A percentile compares a stretch with the other conserved stretches of the same genome.
Conservation (phyloP, 2,888 invertebrate genomes). For the Ochlodes sylvanus region DNA sequence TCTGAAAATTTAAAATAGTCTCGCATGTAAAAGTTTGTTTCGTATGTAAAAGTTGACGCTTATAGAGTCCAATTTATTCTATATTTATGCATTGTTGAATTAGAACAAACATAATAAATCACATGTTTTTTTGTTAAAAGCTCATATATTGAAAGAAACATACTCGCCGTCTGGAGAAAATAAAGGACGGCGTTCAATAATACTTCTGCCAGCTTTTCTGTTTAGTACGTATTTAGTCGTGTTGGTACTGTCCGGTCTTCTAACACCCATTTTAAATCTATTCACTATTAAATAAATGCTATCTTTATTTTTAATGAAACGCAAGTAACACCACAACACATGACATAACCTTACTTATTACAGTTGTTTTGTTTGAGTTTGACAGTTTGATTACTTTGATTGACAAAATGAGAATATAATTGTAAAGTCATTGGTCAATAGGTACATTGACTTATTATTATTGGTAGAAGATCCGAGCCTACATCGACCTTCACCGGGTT, state of each 20-base stretch:
- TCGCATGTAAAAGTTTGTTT: too few species aligned
- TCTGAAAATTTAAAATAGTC: constrained; percentile 56
- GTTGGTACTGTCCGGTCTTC: constrained; percentile 47
- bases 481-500: too few species aligned
- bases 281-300: constrained; percentile 14
- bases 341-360: constrained; percentile 60
- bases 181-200: constrained; percentile 73
- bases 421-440: too few species aligned
- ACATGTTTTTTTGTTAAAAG: too few species aligned
- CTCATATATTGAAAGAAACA: constrained; percentile 46
- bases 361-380: neutral
- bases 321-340: constrained; percentile 45
- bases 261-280: constrained; percentile 63
- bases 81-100: too few species aligned
- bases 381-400: too few species aligned
- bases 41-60: too few species aligned
- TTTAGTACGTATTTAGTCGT: constrained; percentile 62
- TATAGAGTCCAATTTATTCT: too few species aligned
- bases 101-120: too few species aligned
- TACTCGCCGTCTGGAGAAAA: constrained; percentile 82
- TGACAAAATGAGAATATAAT: too few species aligned
- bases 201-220: constrained; percentile 78
- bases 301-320: neutral
- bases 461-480: too few species aligned
- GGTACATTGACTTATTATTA: too few species aligned